These are phyloP conservation scores for Carabus problematicus DNA, from an alignment of 2,888 invertebrate genomes.

Conservation along the genomic window DNA sequence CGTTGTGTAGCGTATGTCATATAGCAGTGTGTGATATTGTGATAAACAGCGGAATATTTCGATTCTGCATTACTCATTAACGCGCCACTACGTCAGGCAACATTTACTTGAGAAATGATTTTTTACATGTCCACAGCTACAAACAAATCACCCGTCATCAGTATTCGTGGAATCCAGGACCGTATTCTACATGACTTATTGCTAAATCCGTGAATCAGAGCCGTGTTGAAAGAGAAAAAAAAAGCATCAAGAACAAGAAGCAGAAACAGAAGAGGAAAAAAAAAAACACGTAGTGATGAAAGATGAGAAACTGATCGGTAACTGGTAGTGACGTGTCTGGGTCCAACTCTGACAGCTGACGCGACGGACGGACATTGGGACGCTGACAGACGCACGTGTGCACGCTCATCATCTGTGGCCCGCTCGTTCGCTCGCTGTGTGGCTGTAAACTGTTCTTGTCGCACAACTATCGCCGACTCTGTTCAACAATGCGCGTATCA, in stretches of 20 bases:
- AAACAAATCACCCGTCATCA: slow-evolving; percentile 22
- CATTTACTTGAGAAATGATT: too few relatives aligned
- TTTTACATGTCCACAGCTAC: too few relatives aligned
- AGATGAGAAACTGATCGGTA: background rate
- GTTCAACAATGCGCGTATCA: background rate
- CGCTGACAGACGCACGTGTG: slow-evolving; percentile 41
- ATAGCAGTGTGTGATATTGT: too few relatives aligned
- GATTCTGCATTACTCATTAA: too few relatives aligned
- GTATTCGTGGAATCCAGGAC: slow-evolving; percentile 8
- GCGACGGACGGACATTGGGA: slow-evolving; percentile 20
- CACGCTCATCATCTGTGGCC: slow-evolving; percentile 30
- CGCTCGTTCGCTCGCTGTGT: slow-evolving; percentile 21
- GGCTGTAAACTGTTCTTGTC: slow-evolving; percentile 4
- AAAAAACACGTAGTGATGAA: too few relatives aligned
- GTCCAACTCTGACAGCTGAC: slow-evolving; percentile 11
- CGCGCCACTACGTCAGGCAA: too few relatives aligned
- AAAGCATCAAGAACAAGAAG: background rate
- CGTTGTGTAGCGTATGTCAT: too few relatives aligned
- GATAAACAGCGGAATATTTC: too few relatives aligned
- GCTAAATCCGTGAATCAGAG: background rate
- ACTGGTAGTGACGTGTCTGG: slow-evolving; percentile 1
- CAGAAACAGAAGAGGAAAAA: background rate
- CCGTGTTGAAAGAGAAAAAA: background rate
- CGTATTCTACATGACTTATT: background rate
- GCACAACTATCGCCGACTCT: background rate